phyloP scores from a whole-genome alignment of 1,140 invertebrate genomes.

The Meteorus sp. region DNA sequence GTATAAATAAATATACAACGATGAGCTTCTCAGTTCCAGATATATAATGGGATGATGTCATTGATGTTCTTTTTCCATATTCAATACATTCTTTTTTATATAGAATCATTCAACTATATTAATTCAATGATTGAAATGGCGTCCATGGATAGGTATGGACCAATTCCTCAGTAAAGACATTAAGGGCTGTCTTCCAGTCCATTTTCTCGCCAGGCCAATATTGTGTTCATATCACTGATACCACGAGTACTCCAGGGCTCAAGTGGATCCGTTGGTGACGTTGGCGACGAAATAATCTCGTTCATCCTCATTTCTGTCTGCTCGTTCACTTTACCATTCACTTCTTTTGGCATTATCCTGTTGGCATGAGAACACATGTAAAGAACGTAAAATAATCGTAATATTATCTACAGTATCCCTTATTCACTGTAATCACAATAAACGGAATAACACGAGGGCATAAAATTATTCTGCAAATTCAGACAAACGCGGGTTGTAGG shows the following conservation, averaged over 20 bases:
- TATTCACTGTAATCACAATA: conserved; percentile 7
- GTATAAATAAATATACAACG: too few species aligned
- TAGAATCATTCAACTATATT: too few species aligned
- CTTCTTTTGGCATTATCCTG: conserved; percentile 56
- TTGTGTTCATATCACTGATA: conserved; percentile 72
- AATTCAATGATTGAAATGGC: too few species aligned
- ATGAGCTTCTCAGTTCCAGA: too few species aligned
- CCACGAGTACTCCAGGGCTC: conserved; percentile 74
- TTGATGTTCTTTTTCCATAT: background rate
- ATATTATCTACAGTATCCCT: background rate
- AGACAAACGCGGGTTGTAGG: conserved; percentile 23
- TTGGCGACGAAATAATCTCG: conserved; percentile 28
- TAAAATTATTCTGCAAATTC: conserved; percentile 21
- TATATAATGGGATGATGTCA: too few species aligned
- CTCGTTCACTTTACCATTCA: conserved; percentile 1
- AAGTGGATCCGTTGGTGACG: conserved; percentile 65
- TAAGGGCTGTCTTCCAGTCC: conserved; percentile 52
- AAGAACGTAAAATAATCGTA: background rate
- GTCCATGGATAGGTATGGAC: background rate
- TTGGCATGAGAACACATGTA: conserved; percentile 25
- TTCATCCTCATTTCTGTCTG: conserved; percentile 4
- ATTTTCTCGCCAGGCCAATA: conserved; percentile 65
- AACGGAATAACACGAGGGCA: conserved; percentile 2
- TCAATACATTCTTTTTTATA: background rate
- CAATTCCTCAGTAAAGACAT: conserved; percentile 4